Percentiles rank a stretch among this genome's conserved stretches.
phyloP scores from a whole-genome alignment of 2,888 invertebrate species.

The Creontiades dilutus region DNA sequence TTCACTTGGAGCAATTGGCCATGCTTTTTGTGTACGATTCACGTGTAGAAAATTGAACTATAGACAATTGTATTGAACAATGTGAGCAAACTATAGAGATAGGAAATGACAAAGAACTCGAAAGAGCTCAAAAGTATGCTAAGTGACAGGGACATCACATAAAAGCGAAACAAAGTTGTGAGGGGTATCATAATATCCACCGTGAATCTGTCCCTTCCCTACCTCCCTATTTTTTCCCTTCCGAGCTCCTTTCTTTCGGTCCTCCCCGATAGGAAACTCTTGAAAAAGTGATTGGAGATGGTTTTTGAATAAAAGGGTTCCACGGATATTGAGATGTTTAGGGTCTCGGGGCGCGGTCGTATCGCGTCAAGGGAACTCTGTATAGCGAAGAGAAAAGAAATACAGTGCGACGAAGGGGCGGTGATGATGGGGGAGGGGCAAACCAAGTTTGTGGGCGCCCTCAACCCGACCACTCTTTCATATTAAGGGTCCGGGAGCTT shows the following conservation, averaged over 20 bases:
- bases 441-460: constrained; percentile 65
- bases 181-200: constrained; percentile 55
- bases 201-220: constrained; percentile 13
- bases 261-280: constrained; percentile 39
- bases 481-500: constrained; percentile 63
- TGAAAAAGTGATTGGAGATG: constrained; percentile 67
- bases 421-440: background rate
- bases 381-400: constrained; percentile 36
- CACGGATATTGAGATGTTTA: constrained; percentile 68
- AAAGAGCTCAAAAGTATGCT: constrained; percentile 10
- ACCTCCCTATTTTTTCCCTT: background rate
- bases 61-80: background rate
- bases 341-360: constrained; percentile 52
- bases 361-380: constrained; percentile 55
- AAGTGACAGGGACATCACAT: constrained; percentile 53
- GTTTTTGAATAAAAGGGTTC: constrained; percentile 70
- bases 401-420: background rate
- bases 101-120: background rate
- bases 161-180: constrained; percentile 46
- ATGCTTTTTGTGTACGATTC: no score
- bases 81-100: background rate
- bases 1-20: no score
- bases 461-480: constrained; percentile 64
- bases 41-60: no score
- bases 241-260: background rate